A percentile compares a stretch with the other conserved stretches of the same genome.
phyloP scores from a whole-genome alignment of 1,140 invertebrate species.

The Aphis craccivora region DNA sequence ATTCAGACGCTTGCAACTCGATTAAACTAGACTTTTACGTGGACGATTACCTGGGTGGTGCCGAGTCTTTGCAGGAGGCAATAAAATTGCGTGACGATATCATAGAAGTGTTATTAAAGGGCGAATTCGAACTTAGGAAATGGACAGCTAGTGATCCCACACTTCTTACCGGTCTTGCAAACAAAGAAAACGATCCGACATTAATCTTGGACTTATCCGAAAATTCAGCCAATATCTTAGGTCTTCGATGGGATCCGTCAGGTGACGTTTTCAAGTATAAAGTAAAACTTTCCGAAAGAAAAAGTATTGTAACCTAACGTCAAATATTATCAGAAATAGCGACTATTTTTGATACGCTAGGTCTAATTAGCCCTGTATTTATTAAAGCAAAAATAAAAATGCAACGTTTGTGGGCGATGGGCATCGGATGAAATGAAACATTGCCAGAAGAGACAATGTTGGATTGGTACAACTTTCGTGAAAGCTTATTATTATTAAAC shows the following conservation, averaged over 20 bases:
- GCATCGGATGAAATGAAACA: not conserved
- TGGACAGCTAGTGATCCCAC: too few relatives aligned
- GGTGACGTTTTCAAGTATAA: not conserved
- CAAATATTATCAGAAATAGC: slow-evolving; percentile 59
- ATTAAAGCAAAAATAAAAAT: slow-evolving; percentile 59
- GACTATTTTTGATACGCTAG: slow-evolving; percentile 59
- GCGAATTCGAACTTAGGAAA: too few relatives aligned
- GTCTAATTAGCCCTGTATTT: slow-evolving; percentile 58
- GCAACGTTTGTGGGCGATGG: slow-evolving; percentile 59
- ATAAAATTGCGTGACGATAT: too few relatives aligned
- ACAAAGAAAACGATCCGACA: not conserved
- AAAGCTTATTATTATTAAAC: slow-evolving; percentile 33
- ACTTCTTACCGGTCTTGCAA: too few relatives aligned
- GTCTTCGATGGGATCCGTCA: not conserved
- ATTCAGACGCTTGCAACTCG: slow-evolving; percentile 59
- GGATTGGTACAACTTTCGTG: not conserved
- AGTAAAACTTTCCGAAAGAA: not conserved
- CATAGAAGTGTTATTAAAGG: too few relatives aligned
- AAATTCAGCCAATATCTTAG: slow-evolving; percentile 7
- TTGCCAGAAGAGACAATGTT: not conserved
- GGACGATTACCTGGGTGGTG: slow-evolving; percentile 61
- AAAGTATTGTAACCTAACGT: slow-evolving; percentile 55
- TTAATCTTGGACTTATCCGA: not conserved
- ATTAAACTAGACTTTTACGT: slow-evolving; percentile 61
- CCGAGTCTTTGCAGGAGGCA: not conserved